Base-by-base conservation (phyloP, 2,888 invertebrate species). In the Anthrax anthrax region DNA sequence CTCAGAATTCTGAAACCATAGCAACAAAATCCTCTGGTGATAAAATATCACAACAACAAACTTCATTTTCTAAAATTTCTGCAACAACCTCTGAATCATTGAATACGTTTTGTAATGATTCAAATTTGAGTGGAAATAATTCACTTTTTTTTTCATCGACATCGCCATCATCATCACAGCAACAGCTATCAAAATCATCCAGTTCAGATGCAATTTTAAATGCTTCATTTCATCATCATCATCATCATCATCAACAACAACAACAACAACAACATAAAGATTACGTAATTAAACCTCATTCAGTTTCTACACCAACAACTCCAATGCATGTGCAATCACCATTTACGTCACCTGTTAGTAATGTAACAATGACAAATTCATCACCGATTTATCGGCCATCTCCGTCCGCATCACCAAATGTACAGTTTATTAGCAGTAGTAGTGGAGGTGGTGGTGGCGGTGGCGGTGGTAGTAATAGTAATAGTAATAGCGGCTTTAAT, bases 311-410 rank as follows among this genome's bases (percentile, higher is more conserved):
- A 16, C 46, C 50, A 27, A 29, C 48, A 13, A 45, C 51, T 27
- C 45, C 50, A 9, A 41, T 47, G 14, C 44, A 48, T 18, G 44
- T 49, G 23, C 39, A 40, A 13, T 42, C 49, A 3, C 44, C 51
- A 19, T 50, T 50, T 45, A 18, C 51, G n/a, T 44, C 49, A 14
- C 44, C 48, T 23, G 17, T 37, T 18, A 9, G 34, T 32, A 42
- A 37, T 37, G 23, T 27, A 1, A n/a, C 41, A 29, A 10, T 42
- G 14, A 14, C 42, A 12, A 43, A 39, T 37, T 43, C 44, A 17
- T 18, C 50, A n/a, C 34, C 50, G 13, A 37, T 32, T n/a, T 37
- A 36, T 17, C 39, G 47, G 8, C 36, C 41, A 17, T 45, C 50
- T 19, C 44, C 47, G n/a, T 29, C 41, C 8, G 46, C 41, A 9